phyloP scores from a whole-genome alignment of 2,888 invertebrate species.

The Apomyelois bistriatella region DNA sequence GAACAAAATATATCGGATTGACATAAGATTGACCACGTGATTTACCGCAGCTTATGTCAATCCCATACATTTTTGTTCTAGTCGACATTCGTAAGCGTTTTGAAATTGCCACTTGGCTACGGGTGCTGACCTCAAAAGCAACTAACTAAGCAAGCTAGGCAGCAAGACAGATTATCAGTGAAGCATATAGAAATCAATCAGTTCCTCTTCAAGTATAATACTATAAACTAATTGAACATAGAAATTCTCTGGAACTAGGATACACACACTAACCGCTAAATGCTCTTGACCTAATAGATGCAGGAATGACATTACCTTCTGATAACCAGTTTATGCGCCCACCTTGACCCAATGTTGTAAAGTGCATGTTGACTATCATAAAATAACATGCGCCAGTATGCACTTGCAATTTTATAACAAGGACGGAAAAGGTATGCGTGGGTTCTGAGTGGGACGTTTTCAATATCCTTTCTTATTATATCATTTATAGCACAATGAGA shows the following conservation, averaged over 20 bases:
- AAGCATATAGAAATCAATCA: no score
- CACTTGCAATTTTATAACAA: not conserved
- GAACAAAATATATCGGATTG: no score
- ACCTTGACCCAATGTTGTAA: conserved; percentile 26
- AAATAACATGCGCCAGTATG: not conserved
- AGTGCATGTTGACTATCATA: not conserved
- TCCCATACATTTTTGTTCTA: no score
- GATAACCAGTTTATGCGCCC: conserved; percentile 39
- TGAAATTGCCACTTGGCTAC: no score
- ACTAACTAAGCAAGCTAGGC: no score
- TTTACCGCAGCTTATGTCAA: no score
- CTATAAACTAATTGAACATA: not conserved
- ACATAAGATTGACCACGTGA: no score
- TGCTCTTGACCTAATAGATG: conserved; percentile 30
- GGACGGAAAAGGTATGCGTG: not conserved
- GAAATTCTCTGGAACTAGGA: not conserved
- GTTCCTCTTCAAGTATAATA: no score
- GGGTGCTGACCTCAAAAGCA: no score
- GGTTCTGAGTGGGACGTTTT: not conserved
- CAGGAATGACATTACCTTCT: conserved; percentile 39
- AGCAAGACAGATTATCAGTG: no score
- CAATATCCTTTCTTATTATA: not conserved
- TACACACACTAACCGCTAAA: conserved; percentile 8
- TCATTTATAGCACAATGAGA: not conserved
- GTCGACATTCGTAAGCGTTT: no score